phyloP scores from a whole-genome alignment of 2,888 invertebrate species.

The Tetramorium bicarinatum region DNA sequence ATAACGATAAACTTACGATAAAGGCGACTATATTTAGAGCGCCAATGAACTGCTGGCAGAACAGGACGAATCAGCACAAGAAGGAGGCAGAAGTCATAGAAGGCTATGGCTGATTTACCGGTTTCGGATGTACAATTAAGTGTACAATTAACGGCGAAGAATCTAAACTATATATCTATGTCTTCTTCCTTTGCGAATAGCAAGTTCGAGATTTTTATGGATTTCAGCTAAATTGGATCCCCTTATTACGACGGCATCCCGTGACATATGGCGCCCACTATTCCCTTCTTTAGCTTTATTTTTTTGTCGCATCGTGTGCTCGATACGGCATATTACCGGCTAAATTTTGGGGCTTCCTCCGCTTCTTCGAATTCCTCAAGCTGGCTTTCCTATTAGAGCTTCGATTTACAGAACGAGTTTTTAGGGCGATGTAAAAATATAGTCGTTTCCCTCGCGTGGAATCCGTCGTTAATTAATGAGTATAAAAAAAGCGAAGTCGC shows the following conservation, averaged over 20 bases:
- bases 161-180: slow-evolving; percentile 40
- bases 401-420: slow-evolving; percentile 60
- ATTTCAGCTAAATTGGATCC: slow-evolving; percentile 63
- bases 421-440: slow-evolving; percentile 36
- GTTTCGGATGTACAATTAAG: slow-evolving; percentile 30
- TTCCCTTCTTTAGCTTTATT: slow-evolving; percentile 38
- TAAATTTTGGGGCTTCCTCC: slow-evolving; percentile 67
- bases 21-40: slow-evolving; percentile 69
- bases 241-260: slow-evolving; percentile 55
- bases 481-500: background rate
- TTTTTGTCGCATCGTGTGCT: slow-evolving; percentile 61
- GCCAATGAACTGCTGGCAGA: slow-evolving; percentile 39
- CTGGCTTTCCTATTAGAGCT: slow-evolving; percentile 57
- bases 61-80: slow-evolving; percentile 11
- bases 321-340: slow-evolving; percentile 68
- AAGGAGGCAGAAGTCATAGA: background rate
- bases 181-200: slow-evolving; percentile 53
- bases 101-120: slow-evolving; percentile 6
- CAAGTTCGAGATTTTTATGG: slow-evolving; percentile 64
- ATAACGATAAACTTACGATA: slow-evolving; percentile 75
- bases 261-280: slow-evolving; percentile 67
- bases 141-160: slow-evolving; percentile 23
- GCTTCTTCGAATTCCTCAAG: slow-evolving; percentile 67
- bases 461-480: slow-evolving; percentile 12
- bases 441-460: slow-evolving; percentile 28